These are phyloP conservation scores for Cinclus cinclus DNA, from an alignment of 2,113 vertebrate genomes.

Conservation along the genomic window DNA sequence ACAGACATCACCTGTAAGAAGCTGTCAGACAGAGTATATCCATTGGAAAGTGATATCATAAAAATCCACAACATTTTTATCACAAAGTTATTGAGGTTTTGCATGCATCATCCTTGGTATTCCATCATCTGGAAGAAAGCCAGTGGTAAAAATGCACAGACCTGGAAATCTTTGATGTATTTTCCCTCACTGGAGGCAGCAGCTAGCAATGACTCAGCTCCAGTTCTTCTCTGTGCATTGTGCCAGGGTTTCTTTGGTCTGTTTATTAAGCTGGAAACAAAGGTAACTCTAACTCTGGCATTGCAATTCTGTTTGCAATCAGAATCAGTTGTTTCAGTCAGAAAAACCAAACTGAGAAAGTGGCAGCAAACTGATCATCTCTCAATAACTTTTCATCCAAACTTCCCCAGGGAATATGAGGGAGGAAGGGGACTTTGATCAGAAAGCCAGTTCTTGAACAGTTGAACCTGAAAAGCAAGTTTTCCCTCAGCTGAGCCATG, in stretches of 20 bases:
- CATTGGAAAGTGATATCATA: background rate
- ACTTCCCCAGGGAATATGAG: background rate
- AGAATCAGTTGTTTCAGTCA: background rate
- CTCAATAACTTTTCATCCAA: background rate
- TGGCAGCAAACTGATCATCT: background rate
- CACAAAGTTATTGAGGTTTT: background rate
- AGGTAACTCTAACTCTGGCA: background rate
- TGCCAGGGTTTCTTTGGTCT: background rate
- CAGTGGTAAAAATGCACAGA: background rate
- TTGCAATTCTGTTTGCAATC: background rate
- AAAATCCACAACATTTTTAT: background rate
- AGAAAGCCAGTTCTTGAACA: background rate
- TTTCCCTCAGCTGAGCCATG: background rate
- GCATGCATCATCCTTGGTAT: background rate
- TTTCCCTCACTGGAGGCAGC: background rate
- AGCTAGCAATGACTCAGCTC: background rate
- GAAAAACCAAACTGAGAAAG: background rate
- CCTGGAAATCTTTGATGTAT: background rate
- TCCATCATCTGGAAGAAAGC: background rate
- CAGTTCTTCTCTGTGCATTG: background rate
- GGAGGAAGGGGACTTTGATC: background rate
- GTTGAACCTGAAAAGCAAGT: background rate
- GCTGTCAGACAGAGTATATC: background rate
- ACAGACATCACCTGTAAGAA: background rate
- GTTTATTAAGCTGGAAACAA: background rate